Evolutionary conservation across 2,113 vertebrate genomes (phyloP).

Genomic region (Python bivittatus): DNA sequence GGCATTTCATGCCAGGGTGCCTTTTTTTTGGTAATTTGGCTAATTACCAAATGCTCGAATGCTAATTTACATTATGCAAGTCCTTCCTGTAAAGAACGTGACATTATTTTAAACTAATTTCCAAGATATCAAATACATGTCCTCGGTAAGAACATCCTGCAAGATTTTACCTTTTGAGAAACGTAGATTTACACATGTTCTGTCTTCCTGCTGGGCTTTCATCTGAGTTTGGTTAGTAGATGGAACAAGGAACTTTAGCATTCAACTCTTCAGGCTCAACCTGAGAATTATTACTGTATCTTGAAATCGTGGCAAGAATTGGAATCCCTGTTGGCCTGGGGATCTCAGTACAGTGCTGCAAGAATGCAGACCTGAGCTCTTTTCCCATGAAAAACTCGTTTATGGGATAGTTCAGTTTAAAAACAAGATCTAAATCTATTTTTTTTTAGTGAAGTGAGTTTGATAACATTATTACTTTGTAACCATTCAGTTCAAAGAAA

Average conservation of each 20-base stretch:
- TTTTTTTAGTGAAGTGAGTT: not conserved
- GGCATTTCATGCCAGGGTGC: not conserved
- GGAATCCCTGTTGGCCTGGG: not conserved
- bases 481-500: not conserved
- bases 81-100: not conserved
- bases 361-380: not conserved
- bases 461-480: not conserved
- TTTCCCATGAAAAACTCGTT: not conserved
- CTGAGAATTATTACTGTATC: not conserved
- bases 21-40: not conserved
- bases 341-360: not conserved
- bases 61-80: not conserved
- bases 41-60: too few species aligned
- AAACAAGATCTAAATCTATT: not conserved
- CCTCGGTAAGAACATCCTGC: not conserved
- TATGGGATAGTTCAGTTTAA: not conserved
- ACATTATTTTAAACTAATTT: not conserved
- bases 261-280: not conserved
- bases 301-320: not conserved
- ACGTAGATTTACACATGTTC: not conserved
- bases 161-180: not conserved
- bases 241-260: not conserved
- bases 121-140: not conserved
- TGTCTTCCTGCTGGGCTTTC: not conserved
- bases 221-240: not conserved